Percentiles rank a stretch among this genome's conserved stretches.
Conservation (phyloP, 2,113 vertebrate genomes). For the Vombatus ursinus region DNA sequence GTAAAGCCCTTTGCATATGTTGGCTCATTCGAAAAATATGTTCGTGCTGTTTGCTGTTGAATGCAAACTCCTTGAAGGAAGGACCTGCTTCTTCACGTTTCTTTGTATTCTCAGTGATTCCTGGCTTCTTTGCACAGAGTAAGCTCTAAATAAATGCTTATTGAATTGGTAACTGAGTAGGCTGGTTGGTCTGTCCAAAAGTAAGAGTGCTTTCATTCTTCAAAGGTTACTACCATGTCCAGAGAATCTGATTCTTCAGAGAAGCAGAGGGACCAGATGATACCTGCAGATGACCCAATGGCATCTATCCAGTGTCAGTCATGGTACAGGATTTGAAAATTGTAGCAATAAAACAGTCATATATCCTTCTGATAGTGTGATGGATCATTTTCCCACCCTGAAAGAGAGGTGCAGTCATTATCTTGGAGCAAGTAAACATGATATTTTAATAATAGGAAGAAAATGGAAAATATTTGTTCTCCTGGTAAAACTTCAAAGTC, state of each 20-base stretch:
- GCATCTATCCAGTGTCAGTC: neutral
- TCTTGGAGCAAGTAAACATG: slow-evolving; percentile 22
- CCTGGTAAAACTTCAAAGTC: slow-evolving; percentile 39
- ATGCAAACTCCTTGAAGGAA: neutral
- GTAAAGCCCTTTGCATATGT: neutral
- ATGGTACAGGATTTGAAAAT: slow-evolving; percentile 26
- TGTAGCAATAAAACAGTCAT: slow-evolving; percentile 34
- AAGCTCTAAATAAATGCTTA: neutral
- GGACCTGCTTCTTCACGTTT: neutral
- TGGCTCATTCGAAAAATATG: no score
- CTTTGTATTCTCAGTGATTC: neutral
- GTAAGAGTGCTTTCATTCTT: neutral
- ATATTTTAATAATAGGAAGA: slow-evolving; percentile 53
- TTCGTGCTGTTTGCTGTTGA: neutral
- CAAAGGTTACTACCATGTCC: slow-evolving; percentile 1
- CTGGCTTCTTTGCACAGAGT: neutral
- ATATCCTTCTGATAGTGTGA: slow-evolving; percentile 42
- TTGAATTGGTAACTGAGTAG: neutral
- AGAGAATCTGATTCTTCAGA: neutral
- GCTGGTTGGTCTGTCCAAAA: slow-evolving; percentile 6
- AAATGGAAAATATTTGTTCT: slow-evolving; percentile 53
- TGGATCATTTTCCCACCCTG: slow-evolving; percentile 37
- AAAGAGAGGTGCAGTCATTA: slow-evolving; percentile 24
- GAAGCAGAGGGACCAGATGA: slow-evolving; percentile 5
- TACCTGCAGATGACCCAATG: slow-evolving; percentile 4